Percentiles rank a stretch among this genome's conserved stretches.
These are phyloP conservation scores for Sthenelais limicola DNA, from an alignment of 2,888 invertebrate genomes.

Conservation along the genomic window DNA sequence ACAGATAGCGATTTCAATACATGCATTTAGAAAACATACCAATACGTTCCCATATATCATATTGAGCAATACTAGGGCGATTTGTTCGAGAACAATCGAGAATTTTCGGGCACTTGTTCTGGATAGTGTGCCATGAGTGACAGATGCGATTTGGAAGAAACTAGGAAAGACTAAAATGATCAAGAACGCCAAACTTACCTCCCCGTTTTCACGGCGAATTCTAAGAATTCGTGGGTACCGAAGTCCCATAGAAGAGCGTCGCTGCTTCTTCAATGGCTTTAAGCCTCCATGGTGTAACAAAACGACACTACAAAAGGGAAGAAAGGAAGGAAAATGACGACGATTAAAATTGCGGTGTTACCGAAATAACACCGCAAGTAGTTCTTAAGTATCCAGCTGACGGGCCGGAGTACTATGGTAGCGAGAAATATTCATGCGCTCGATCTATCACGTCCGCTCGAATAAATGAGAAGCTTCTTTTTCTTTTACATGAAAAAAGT, in stretches of 20 bases:
- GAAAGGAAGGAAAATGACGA: conserved; percentile 41
- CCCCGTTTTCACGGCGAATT: conserved; percentile 47
- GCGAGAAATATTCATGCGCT: conserved; percentile 15
- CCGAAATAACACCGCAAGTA: conserved; percentile 40
- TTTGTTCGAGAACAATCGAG: too few relatives aligned
- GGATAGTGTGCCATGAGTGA: too few relatives aligned
- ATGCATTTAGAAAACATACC: too few relatives aligned
- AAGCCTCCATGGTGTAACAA: conserved; percentile 41
- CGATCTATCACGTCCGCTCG: background rate
- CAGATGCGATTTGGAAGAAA: too few relatives aligned
- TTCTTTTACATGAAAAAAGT: too few relatives aligned
- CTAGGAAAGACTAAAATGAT: too few relatives aligned
- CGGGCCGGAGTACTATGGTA: conserved; percentile 19
- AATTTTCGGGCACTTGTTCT: too few relatives aligned
- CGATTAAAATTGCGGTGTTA: conserved; percentile 34
- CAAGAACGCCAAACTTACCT: conserved; percentile 44
- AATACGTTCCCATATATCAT: too few relatives aligned
- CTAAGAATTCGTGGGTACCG: conserved; percentile 41
- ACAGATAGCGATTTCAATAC: too few relatives aligned
- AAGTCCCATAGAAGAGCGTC: conserved; percentile 45
- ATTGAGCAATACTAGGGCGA: too few relatives aligned
- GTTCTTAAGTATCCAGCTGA: conserved; percentile 45
- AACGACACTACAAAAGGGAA: conserved; percentile 39
- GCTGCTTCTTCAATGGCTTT: conserved; percentile 32
- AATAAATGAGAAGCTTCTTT: too few relatives aligned